These are phyloP conservation scores for Buathra laborator DNA, from an alignment of 2,888 invertebrate genomes.

Conservation along the genomic window DNA sequence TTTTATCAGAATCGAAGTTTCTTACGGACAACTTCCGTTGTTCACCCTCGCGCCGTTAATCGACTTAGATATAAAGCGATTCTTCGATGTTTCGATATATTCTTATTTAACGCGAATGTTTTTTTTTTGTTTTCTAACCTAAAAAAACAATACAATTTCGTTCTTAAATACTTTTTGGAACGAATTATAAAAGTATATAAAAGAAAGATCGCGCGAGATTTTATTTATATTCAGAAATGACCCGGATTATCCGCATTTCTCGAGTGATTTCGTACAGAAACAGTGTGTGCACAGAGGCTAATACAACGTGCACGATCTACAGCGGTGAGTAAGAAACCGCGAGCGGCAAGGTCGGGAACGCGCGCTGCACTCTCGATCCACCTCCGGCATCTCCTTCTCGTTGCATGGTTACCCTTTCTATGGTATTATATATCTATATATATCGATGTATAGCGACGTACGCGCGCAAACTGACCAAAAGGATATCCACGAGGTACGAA, in stretches of 20 bases:
- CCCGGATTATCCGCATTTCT: not conserved
- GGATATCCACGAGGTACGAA: conserved; percentile 36
- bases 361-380: conserved; percentile 39
- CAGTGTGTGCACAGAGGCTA: not conserved
- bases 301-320: not conserved
- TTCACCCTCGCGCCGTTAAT: too few relatives aligned
- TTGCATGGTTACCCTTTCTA: conserved; percentile 9
- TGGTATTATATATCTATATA: conserved; percentile 6
- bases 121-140: too few relatives aligned
- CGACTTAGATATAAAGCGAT: too few relatives aligned
- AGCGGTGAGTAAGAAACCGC: conserved; percentile 30
- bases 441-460: conserved; percentile 6
- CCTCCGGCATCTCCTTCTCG: conserved; percentile 20
- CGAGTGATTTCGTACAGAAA: not conserved
- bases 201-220: too few relatives aligned
- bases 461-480: conserved; percentile 42
- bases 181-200: too few relatives aligned
- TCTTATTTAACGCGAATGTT: too few relatives aligned
- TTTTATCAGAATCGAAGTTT: too few relatives aligned
- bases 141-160: too few relatives aligned
- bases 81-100: too few relatives aligned
- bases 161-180: too few relatives aligned
- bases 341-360: conserved; percentile 45
- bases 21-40: too few relatives aligned
- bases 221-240: not conserved